A percentile compares a stretch with the other conserved stretches of the same genome.
Evolutionary conservation across 2,888 invertebrate species (phyloP).

Genomic region (Ectobius pallidus): DNA sequence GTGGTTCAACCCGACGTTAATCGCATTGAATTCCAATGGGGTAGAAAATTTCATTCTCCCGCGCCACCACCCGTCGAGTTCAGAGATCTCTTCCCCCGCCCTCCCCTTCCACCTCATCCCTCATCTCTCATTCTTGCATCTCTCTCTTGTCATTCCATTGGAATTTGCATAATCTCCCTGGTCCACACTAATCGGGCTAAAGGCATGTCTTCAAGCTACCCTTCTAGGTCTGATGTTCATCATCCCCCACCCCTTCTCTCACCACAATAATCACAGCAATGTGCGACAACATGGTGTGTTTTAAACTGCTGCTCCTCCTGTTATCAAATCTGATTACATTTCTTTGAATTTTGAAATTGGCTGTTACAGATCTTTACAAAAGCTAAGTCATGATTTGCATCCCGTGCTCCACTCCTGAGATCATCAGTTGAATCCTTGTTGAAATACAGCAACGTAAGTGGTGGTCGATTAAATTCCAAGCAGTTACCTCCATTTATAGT

Average conservation of each 20-base stretch:
- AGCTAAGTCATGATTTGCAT: too few relatives aligned
- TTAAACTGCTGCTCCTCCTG: too few relatives aligned
- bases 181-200: conserved; percentile 26
- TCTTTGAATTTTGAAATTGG: too few relatives aligned
- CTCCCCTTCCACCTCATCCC: not conserved
- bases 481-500: too few relatives aligned
- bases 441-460: too few relatives aligned
- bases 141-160: conserved; percentile 41
- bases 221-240: not conserved
- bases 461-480: too few relatives aligned
- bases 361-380: too few relatives aligned
- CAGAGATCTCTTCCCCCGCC: conserved; percentile 34
- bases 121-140: conserved; percentile 21
- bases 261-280: not conserved
- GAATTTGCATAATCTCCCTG: conserved; percentile 43
- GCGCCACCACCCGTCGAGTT: conserved; percentile 44
- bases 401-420: too few relatives aligned
- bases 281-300: not conserved
- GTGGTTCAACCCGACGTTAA: conserved; percentile 48
- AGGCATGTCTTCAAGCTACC: conserved; percentile 4
- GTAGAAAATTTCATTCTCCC: conserved; percentile 58
- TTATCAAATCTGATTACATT: too few relatives aligned
- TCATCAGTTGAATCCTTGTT: too few relatives aligned
- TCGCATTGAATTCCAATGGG: conserved; percentile 60
- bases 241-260: not conserved